These are phyloP conservation scores for Acanthosepion lycidas DNA, from an alignment of 2,888 invertebrate species.

Conservation along the genomic window DNA sequence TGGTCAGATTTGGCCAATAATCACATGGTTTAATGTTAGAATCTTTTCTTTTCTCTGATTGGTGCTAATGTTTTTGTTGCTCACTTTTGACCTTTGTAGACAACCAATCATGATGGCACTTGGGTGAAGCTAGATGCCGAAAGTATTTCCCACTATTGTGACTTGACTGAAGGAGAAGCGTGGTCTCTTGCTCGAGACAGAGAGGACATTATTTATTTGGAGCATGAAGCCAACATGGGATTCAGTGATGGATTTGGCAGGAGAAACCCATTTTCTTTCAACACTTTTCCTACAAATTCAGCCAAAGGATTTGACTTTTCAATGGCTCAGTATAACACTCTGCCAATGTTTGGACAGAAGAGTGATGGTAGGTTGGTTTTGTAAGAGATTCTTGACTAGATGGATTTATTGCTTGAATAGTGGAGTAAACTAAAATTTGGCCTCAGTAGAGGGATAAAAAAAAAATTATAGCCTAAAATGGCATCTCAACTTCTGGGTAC, in stretches of 20 bases:
- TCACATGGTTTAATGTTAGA: no score
- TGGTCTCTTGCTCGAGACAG: conserved; percentile 83
- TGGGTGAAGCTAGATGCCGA: conserved; percentile 93
- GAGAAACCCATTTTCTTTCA: conserved; percentile 66
- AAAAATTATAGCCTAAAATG: background rate
- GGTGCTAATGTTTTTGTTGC: background rate
- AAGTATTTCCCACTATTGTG: conserved; percentile 80
- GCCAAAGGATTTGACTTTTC: conserved; percentile 79
- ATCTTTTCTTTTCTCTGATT: background rate
- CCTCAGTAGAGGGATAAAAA: background rate
- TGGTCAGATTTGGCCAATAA: no score
- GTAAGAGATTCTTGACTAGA: no score
- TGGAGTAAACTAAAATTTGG: background rate
- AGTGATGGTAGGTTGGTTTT: conserved; percentile 48
- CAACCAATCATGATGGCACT: conserved; percentile 94
- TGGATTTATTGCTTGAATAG: no score
- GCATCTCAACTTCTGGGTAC: background rate
- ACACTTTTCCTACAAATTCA: conserved; percentile 58
- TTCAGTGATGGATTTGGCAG: conserved; percentile 53
- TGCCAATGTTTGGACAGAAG: conserved; percentile 54
- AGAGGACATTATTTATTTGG: conserved; percentile 81
- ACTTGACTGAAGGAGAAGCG: conserved; percentile 81
- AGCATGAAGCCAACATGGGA: conserved; percentile 76
- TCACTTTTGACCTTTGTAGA: conserved; percentile 76
- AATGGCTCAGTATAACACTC: conserved; percentile 63